Conservation (phyloP, 2,888 invertebrate genomes). For the Microplitis manilae region DNA sequence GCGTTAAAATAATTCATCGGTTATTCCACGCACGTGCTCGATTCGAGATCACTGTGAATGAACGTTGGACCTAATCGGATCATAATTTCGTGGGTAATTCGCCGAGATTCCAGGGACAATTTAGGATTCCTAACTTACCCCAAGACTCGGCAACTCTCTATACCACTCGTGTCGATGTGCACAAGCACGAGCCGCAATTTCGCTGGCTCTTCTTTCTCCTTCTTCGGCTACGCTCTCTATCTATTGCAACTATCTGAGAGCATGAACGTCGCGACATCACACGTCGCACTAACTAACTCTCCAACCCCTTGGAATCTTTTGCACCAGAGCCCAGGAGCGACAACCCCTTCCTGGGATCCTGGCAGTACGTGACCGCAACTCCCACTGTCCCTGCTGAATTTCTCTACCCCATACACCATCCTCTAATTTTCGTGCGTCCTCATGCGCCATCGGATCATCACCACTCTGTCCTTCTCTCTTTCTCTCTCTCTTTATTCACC, state of each 20-base stretch:
- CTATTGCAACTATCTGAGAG: background rate
- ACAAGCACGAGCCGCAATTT: background rate
- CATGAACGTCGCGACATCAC: constrained; percentile 55
- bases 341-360: constrained; percentile 42
- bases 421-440: constrained; percentile 8
- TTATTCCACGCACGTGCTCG: constrained; percentile 57
- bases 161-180: background rate
- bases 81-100: constrained; percentile 61
- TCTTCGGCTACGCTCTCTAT: background rate
- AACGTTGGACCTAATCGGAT: constrained; percentile 57
- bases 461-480: constrained; percentile 16
- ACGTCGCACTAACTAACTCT: constrained; percentile 59
- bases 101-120: constrained; percentile 57
- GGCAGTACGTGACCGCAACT: constrained; percentile 50
- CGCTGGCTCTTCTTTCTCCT: background rate
- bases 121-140: constrained; percentile 56
- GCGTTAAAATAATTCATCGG: constrained; percentile 5
- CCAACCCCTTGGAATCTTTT: constrained; percentile 51
- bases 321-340: constrained; percentile 34
- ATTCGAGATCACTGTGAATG: constrained; percentile 59
- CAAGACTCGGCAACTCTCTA: constrained; percentile 12
- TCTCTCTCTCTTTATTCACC: constrained; percentile 17
- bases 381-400: constrained; percentile 26
- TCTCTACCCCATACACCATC: constrained; percentile 20
- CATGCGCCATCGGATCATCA: constrained; percentile 7